Percentiles rank a stretch among this genome's conserved stretches.
phyloP scores from a whole-genome alignment of 2,888 invertebrate genomes.

The Crossocerus cetratus region DNA sequence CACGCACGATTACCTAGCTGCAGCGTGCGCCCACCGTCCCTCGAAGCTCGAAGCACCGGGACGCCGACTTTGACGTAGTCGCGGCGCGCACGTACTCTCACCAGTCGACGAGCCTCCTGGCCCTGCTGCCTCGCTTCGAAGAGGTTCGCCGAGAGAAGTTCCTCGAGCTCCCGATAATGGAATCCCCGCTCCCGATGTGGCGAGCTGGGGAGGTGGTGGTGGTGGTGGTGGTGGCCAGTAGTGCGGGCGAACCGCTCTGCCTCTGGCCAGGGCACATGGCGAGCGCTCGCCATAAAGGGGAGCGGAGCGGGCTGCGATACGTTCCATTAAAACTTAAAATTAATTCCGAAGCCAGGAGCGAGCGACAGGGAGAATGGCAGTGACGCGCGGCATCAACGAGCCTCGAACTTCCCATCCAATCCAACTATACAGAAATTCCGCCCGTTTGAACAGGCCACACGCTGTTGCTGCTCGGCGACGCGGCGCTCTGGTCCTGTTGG shows the following conservation, averaged over 20 bases:
- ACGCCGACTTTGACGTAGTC: slow-evolving; percentile 40
- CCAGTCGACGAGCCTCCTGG: slow-evolving; percentile 9
- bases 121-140: slow-evolving; percentile 40
- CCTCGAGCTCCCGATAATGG: slow-evolving; percentile 64
- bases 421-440: slow-evolving; percentile 69
- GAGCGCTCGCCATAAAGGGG: slow-evolving; percentile 63
- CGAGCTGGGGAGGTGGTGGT: too few relatives aligned
- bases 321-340: slow-evolving; percentile 72
- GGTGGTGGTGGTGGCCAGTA: too few relatives aligned
- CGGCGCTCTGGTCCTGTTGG: slow-evolving; percentile 23
- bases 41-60: too few relatives aligned
- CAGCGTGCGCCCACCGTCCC: too few relatives aligned
- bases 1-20: slow-evolving; percentile 62
- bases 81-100: slow-evolving; percentile 23
- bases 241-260: slow-evolving; percentile 25
- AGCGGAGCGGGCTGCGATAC: slow-evolving; percentile 46
- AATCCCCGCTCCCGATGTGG: slow-evolving; percentile 44
- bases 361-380: slow-evolving; percentile 38
- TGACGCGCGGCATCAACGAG: slow-evolving; percentile 60
- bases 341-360: slow-evolving; percentile 60
- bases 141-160: slow-evolving; percentile 59
- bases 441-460: slow-evolving; percentile 36
- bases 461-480: slow-evolving; percentile 26
- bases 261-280: slow-evolving; percentile 26
- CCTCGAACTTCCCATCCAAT: slow-evolving; percentile 69